These are phyloP conservation scores for Boulengeromyrus knoepffleri DNA, from an alignment of 2,113 vertebrate genomes.

Conservation along the genomic window DNA sequence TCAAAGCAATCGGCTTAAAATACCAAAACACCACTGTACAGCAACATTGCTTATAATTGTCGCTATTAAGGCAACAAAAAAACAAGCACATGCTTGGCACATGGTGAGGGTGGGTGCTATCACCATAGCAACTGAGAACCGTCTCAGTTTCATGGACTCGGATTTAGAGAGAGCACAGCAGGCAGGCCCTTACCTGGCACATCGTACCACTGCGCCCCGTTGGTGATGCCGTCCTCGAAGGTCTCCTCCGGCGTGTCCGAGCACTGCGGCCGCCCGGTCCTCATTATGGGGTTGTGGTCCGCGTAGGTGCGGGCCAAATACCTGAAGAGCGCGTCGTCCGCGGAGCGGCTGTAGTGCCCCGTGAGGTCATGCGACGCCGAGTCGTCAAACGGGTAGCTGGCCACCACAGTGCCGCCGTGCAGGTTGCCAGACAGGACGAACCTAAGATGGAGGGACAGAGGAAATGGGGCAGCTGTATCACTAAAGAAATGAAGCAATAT, in stretches of 20 bases:
- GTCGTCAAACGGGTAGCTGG: constrained; percentile 96
- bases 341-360: constrained; percentile 77
- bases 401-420: constrained; percentile 89
- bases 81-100: neutral
- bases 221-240: constrained; percentile 86
- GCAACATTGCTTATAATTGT: neutral
- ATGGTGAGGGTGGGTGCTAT: neutral
- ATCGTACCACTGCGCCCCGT: constrained; percentile 91
- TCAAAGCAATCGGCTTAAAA: neutral
- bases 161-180: neutral
- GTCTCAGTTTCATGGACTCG: neutral
- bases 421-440: constrained; percentile 94
- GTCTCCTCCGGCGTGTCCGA: constrained; percentile 58
- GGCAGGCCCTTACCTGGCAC: constrained; percentile 69
- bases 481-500: neutral
- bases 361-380: constrained; percentile 59
- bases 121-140: neutral
- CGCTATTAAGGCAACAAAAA: neutral
- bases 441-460: constrained; percentile 42
- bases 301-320: constrained; percentile 81
- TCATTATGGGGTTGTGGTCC: constrained; percentile 83
- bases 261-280: constrained; percentile 77
- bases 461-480: neutral
- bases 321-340: constrained; percentile 81
- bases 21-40: neutral